A percentile compares a stretch with the other conserved stretches of the same genome.
Conservation (phyloP, 2,797 vertebrate species). For the Galaxias olidus region DNA sequence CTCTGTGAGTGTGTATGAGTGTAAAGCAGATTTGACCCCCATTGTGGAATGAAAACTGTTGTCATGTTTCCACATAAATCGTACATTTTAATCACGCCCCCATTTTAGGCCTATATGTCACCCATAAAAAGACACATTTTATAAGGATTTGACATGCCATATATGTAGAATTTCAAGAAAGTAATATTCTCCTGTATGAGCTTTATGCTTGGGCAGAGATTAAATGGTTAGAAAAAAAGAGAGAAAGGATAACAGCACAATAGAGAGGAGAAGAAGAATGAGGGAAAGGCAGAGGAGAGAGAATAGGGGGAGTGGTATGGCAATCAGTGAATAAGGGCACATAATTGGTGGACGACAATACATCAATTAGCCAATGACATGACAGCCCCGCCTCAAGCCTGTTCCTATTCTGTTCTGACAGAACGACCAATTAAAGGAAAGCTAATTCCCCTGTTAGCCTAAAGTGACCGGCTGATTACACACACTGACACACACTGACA, state of each 20-base stretch:
- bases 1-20: slow-evolving; percentile 49
- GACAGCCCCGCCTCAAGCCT: slow-evolving; percentile 76
- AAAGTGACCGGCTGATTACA: too few species aligned
- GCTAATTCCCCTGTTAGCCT: slow-evolving; percentile 76
- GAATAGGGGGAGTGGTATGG: slow-evolving; percentile 46
- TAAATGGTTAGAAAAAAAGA: slow-evolving; percentile 26
- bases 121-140: slow-evolving; percentile 43
- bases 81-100: slow-evolving; percentile 60
- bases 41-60: slow-evolving; percentile 45
- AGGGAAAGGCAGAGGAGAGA: background rate
- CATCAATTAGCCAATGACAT: slow-evolving; percentile 78
- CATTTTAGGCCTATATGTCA: slow-evolving; percentile 67
- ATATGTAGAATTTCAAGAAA: background rate
- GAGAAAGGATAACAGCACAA: slow-evolving; percentile 11
- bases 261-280: slow-evolving; percentile 18
- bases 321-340: slow-evolving; percentile 84
- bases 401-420: slow-evolving; percentile 58
- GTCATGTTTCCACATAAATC: slow-evolving; percentile 72
- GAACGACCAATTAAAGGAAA: slow-evolving; percentile 79
- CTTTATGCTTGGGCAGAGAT: slow-evolving; percentile 8
- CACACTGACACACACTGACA: background rate
- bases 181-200: too few species aligned
- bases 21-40: slow-evolving; percentile 25
- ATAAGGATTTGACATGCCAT: background rate
- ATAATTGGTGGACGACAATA: slow-evolving; percentile 71